Conservation (phyloP, 1,140 invertebrate species). For the Copidosoma floridanum region DNA sequence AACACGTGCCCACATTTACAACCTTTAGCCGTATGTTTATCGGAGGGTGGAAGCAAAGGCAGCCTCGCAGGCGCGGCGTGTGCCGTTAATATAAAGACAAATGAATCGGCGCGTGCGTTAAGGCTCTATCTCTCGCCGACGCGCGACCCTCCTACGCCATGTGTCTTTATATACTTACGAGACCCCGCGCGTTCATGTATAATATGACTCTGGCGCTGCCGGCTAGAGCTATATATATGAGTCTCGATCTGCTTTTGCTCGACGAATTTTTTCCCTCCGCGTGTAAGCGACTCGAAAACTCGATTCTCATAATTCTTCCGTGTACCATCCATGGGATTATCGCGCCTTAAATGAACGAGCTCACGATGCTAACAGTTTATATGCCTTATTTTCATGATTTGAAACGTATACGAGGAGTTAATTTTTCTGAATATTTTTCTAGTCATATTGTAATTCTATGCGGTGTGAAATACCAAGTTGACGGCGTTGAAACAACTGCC, state of each 20-base stretch:
- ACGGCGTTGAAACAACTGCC: too few relatives aligned
- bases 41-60: conserved; percentile 14
- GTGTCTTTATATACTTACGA: conserved; percentile 50
- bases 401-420: too few relatives aligned
- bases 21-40: not conserved
- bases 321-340: conserved; percentile 9
- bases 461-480: too few relatives aligned
- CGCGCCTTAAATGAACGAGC: conserved; percentile 1
- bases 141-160: conserved; percentile 40
- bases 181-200: too few relatives aligned
- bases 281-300: not conserved
- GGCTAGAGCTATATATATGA: too few relatives aligned
- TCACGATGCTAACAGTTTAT: too few relatives aligned
- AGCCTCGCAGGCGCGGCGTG: conserved; percentile 31
- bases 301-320: conserved; percentile 10
- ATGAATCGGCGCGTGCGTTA: conserved; percentile 46
- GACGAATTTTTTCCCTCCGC: not conserved
- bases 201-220: conserved; percentile 15
- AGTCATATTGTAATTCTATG: too few relatives aligned
- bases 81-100: conserved; percentile 55
- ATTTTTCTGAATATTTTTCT: too few relatives aligned
- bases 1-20: too few relatives aligned
- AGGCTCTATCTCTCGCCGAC: too few relatives aligned
- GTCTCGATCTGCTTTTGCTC: too few relatives aligned
- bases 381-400: too few relatives aligned